These are phyloP conservation scores for Pocota personata DNA, from an alignment of 2,888 invertebrate species.

Conservation along the genomic window DNA sequence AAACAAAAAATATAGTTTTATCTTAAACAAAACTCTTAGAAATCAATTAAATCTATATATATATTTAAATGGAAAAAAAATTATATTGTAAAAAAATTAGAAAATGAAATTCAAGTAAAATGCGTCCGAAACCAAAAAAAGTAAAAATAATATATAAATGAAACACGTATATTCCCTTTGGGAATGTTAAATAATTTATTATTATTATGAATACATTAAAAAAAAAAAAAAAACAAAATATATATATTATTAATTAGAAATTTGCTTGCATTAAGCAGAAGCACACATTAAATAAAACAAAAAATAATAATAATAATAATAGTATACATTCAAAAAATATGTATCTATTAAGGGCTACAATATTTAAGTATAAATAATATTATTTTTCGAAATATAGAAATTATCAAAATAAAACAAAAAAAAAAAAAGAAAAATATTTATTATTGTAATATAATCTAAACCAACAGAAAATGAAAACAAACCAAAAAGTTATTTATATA, in stretches of 20 bases:
- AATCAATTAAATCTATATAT: slow-evolving; percentile 70
- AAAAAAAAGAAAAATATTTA: slow-evolving; percentile 63
- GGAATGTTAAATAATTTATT: slow-evolving; percentile 64
- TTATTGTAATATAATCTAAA: slow-evolving; percentile 67
- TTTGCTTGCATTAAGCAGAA: slow-evolving; percentile 67
- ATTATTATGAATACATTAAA: slow-evolving; percentile 60
- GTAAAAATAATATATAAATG: slow-evolving; percentile 19
- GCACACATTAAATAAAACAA: slow-evolving; percentile 57
- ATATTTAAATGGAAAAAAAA: slow-evolving; percentile 23
- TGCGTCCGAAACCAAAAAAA: slow-evolving; percentile 66
- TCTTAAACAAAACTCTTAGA: slow-evolving; percentile 52
- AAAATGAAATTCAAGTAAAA: slow-evolving; percentile 73
- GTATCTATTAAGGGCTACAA: slow-evolving; percentile 71
- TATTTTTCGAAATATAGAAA: slow-evolving; percentile 72
- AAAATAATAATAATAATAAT: slow-evolving; percentile 43
- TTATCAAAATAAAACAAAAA: slow-evolving; percentile 57
- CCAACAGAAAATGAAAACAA: slow-evolving; percentile 40
- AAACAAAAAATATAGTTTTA: slow-evolving; percentile 24
- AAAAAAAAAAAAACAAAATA: slow-evolving; percentile 40
- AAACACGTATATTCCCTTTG: slow-evolving; percentile 56
- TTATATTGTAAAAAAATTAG: slow-evolving; percentile 69
- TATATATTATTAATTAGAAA: slow-evolving; percentile 63
- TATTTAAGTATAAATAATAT: slow-evolving; percentile 70
- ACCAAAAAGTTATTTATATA: slow-evolving; percentile 68
- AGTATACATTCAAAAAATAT: slow-evolving; percentile 63